These are phyloP conservation scores for Amblyraja radiata DNA, from an alignment of 2,797 vertebrate genomes.

Conservation along the genomic window DNA sequence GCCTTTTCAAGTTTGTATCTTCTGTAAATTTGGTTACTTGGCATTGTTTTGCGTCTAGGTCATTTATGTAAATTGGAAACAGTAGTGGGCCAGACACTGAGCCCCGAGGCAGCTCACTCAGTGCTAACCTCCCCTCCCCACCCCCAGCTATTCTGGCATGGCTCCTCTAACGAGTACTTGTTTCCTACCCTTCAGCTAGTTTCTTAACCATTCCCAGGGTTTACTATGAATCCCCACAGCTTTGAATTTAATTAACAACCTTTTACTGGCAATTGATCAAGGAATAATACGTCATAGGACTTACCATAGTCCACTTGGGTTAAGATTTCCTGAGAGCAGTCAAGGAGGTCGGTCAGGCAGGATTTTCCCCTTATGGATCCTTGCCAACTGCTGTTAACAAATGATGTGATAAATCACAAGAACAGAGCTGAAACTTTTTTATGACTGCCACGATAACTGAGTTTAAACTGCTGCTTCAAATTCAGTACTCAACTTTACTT, in stretches of 20 bases:
- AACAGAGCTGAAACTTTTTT: background rate
- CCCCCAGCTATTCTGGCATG: background rate
- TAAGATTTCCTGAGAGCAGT: slow-evolving; percentile 12
- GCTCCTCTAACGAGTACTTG: slow-evolving; percentile 8
- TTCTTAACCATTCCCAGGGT: slow-evolving; percentile 28
- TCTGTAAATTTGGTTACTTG: background rate
- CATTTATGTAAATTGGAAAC: background rate
- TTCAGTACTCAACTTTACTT: background rate
- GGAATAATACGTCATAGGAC: background rate
- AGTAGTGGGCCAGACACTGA: background rate
- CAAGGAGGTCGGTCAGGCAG: slow-evolving; percentile 6
- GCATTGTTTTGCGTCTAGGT: background rate
- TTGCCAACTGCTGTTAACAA: slow-evolving; percentile 2
- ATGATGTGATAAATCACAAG: slow-evolving; percentile 15
- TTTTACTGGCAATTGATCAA: slow-evolving; percentile 28
- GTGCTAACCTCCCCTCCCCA: background rate
- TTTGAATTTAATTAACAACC: slow-evolving; percentile 8
- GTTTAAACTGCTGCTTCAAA: background rate
- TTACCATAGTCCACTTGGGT: slow-evolving; percentile 7
- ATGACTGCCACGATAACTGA: background rate
- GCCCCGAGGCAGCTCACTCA: background rate
- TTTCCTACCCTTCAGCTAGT: slow-evolving; percentile 22
- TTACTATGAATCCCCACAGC: slow-evolving; percentile 3
- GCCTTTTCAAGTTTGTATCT: background rate
- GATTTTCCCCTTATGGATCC: slow-evolving; percentile 12